Conservation (phyloP, 2,797 vertebrate species). For the Chromis chromis region DNA sequence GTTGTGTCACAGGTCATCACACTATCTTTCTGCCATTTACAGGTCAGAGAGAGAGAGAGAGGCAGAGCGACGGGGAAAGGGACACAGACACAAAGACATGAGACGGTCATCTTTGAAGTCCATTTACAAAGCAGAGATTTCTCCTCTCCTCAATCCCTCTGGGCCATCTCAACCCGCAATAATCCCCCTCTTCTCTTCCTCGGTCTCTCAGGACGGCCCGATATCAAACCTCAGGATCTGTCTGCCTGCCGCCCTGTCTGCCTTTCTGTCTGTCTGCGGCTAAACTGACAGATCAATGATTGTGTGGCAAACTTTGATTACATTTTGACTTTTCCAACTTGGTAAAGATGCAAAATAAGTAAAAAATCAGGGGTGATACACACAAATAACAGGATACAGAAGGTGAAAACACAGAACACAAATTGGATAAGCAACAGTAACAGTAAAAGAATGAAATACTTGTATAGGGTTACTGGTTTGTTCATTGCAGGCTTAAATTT, state of each 20-base stretch:
- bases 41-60: slow-evolving; percentile 69
- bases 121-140: slow-evolving; percentile 84
- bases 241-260: slow-evolving; percentile 37
- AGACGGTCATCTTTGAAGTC: slow-evolving; percentile 88
- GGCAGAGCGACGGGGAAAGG: slow-evolving; percentile 42
- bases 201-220: slow-evolving; percentile 49
- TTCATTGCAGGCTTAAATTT: background rate
- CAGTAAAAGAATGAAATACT: too few relatives aligned
- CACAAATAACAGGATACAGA: background rate
- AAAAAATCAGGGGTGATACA: background rate
- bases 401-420: background rate
- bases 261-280: slow-evolving; percentile 18
- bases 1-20: slow-evolving; percentile 79
- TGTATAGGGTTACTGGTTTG: background rate
- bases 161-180: slow-evolving; percentile 66
- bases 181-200: slow-evolving; percentile 72
- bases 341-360: background rate
- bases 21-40: slow-evolving; percentile 87
- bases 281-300: slow-evolving; percentile 7
- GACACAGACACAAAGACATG: slow-evolving; percentile 76
- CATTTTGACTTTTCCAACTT: background rate
- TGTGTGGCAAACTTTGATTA: slow-evolving; percentile 3
- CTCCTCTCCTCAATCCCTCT: slow-evolving; percentile 74
- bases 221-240: slow-evolving; percentile 71
- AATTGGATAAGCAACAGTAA: too few relatives aligned